phyloP scores from a whole-genome alignment of 2,113 vertebrate genomes.

The Elgaria multicarinata region DNA sequence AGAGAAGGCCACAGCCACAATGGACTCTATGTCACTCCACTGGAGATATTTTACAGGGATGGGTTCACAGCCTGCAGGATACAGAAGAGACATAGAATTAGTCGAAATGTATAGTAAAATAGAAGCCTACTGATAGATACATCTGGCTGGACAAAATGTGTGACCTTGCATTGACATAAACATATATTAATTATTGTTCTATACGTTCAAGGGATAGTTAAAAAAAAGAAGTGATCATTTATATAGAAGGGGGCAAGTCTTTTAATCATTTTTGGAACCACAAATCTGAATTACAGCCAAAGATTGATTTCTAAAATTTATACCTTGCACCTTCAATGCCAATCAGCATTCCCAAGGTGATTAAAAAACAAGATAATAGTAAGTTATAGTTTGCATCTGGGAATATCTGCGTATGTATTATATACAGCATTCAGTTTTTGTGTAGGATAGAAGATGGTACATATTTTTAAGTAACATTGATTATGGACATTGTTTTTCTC shows the following conservation, averaged over 20 bases:
- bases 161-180: neutral
- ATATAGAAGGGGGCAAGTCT: neutral
- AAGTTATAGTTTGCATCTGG: neutral
- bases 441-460: neutral
- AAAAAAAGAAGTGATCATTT: neutral
- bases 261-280: neutral
- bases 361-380: neutral
- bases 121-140: neutral
- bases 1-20: conserved; percentile 95
- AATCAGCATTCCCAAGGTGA: neutral
- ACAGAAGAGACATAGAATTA: conserved; percentile 62
- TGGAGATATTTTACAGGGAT: conserved; percentile 92
- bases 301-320: neutral
- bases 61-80: conserved; percentile 86
- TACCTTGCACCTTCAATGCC: neutral
- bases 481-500: neutral
- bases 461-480: neutral
- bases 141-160: neutral
- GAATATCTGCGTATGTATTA: neutral
- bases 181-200: neutral
- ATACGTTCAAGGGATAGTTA: neutral
- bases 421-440: neutral
- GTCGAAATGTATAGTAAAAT: conserved; percentile 20
- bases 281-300: neutral
- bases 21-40: conserved; percentile 95